Conservation (phyloP, 2,888 invertebrate genomes). For the Noctua janthina region DNA sequence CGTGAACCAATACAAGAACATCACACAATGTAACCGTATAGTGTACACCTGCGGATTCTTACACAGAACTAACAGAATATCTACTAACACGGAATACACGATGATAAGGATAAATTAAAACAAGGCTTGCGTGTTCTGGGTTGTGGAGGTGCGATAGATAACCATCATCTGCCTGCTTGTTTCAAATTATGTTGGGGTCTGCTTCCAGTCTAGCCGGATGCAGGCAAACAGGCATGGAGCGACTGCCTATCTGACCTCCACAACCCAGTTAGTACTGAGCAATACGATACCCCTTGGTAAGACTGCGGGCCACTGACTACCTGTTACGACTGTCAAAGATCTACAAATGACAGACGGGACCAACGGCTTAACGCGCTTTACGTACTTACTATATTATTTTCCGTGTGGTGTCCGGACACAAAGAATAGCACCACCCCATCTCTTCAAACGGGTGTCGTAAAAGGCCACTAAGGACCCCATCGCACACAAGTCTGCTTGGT, state of each 20-base stretch:
- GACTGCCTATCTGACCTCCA: not conserved
- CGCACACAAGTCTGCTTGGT: too few species aligned
- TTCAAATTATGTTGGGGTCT: not conserved
- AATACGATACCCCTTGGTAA: not conserved
- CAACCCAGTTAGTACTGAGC: not conserved
- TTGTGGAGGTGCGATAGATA: not conserved
- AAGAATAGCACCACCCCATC: too few species aligned
- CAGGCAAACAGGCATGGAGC: not conserved
- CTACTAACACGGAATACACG: not conserved
- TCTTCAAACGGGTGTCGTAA: too few species aligned
- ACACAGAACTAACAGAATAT: conserved; percentile 2
- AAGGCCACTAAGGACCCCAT: too few species aligned
- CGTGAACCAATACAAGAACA: not conserved
- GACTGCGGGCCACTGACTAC: not conserved
- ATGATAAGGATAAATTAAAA: not conserved
- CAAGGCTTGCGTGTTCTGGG: not conserved
- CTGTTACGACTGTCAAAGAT: not conserved
- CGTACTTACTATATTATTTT: too few species aligned
- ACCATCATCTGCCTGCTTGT: not conserved
- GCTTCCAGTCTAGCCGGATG: not conserved
- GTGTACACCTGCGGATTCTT: not conserved
- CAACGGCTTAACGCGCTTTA: not conserved
- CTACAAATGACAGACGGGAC: not conserved
- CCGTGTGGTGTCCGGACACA: too few species aligned
- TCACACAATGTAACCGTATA: not conserved